phyloP scores from a whole-genome alignment of 2,888 invertebrate species.

The Cephus spinipes region DNA sequence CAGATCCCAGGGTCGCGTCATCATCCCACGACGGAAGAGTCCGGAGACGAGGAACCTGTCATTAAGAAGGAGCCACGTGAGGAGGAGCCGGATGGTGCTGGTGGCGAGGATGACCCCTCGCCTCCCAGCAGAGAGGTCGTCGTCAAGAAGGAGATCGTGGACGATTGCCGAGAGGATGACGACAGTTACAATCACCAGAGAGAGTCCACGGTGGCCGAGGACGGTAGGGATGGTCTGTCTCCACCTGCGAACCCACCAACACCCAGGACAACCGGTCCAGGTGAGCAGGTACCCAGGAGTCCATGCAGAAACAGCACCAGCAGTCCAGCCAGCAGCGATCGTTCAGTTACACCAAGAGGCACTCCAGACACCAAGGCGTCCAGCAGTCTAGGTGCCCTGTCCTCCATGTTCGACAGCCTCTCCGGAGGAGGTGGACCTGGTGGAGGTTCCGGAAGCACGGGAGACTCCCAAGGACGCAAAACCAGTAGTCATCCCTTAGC shows the following conservation, averaged over 20 bases:
- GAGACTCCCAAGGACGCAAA: slow-evolving; percentile 74
- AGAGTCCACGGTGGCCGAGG: slow-evolving; percentile 61
- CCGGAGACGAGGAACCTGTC: slow-evolving; percentile 69
- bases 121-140: slow-evolving; percentile 67
- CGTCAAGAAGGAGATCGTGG: slow-evolving; percentile 76
- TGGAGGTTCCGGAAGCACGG: slow-evolving; percentile 47
- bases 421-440: slow-evolving; percentile 70
- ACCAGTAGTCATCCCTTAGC: slow-evolving; percentile 91
- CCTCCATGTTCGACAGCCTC: slow-evolving; percentile 91
- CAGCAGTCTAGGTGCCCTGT: slow-evolving; percentile 82
- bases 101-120: slow-evolving; percentile 67
- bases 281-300: slow-evolving; percentile 68
- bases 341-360: slow-evolving; percentile 81
- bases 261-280: slow-evolving; percentile 70
- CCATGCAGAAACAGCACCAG: slow-evolving; percentile 73
- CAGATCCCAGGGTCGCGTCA: slow-evolving; percentile 70
- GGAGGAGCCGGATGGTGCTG: slow-evolving; percentile 59
- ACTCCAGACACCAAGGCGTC: slow-evolving; percentile 71
- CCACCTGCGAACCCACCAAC: slow-evolving; percentile 64
- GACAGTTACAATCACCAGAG: slow-evolving; percentile 59
- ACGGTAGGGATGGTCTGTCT: slow-evolving; percentile 60
- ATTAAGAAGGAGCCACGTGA: slow-evolving; percentile 71
- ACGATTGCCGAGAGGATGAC: slow-evolving; percentile 70
- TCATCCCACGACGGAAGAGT: slow-evolving; percentile 64
- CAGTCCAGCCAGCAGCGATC: slow-evolving; percentile 82